These are phyloP conservation scores for Caradrina kadenii DNA, from an alignment of 2,888 invertebrate species.

Conservation along the genomic window DNA sequence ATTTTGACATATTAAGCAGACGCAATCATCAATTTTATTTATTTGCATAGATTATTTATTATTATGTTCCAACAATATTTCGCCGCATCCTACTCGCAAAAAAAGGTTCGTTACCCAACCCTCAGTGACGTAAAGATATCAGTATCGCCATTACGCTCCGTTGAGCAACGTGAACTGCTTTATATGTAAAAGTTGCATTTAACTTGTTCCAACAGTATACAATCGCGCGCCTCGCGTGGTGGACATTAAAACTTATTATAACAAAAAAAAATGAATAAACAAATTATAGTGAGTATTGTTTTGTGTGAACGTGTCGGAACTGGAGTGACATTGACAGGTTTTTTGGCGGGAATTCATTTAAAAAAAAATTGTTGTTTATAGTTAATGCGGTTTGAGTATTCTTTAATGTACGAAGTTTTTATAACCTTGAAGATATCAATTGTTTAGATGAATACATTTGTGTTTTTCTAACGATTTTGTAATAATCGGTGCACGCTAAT, in stretches of 20 bases:
- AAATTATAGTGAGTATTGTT: conserved; percentile 72
- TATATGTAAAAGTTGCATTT: conserved; percentile 84
- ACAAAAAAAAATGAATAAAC: conserved; percentile 51
- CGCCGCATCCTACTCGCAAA: conserved; percentile 32
- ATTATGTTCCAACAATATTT: not conserved
- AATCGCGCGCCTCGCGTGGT: conserved; percentile 59
- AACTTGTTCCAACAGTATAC: conserved; percentile 72
- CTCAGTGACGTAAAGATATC: conserved; percentile 64
- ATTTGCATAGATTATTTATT: too few relatives aligned
- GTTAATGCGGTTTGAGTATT: not conserved
- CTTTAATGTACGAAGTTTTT: not conserved
- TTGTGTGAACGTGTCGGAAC: conserved; percentile 28
- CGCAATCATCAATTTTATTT: too few relatives aligned
- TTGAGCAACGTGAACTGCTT: conserved; percentile 77
- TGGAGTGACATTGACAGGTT: conserved; percentile 26
- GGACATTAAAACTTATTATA: conserved; percentile 66
- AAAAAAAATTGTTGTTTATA: conserved; percentile 44
- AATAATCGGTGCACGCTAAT: not conserved
- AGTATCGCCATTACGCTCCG: conserved; percentile 43
- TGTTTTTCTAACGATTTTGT: not conserved
- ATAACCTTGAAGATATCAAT: conserved; percentile 16
- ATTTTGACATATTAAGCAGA: too few relatives aligned
- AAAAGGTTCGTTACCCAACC: conserved; percentile 58
- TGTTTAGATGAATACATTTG: not conserved
- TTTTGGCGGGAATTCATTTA: conserved; percentile 59